Percentiles rank a stretch among this genome's conserved stretches.
phyloP scores from a whole-genome alignment of 2,113 vertebrate genomes.

The Callopanchax toddi region DNA sequence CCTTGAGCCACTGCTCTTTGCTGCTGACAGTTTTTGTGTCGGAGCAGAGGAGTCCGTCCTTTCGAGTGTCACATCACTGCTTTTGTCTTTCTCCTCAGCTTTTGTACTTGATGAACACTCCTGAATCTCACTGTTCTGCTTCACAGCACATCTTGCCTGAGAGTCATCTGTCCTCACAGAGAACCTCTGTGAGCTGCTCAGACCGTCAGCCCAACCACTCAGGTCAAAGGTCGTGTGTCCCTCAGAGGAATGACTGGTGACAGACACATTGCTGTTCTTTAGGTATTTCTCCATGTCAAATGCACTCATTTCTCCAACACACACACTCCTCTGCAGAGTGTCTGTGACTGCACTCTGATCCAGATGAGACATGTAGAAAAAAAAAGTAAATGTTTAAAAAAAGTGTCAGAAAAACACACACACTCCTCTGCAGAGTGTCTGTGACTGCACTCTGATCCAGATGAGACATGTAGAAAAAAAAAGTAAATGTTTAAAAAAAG shows the following conservation, averaged over 20 bases:
- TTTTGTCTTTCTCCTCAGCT: neutral
- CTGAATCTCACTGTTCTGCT: constrained; percentile 15
- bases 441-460: constrained; percentile 45
- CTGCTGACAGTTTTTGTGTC: neutral
- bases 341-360: constrained; percentile 51
- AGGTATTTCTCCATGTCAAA: constrained; percentile 93
- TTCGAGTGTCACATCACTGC: neutral
- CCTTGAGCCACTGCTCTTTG: constrained; percentile 24
- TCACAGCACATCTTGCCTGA: constrained; percentile 18
- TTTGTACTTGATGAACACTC: neutral
- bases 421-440: constrained; percentile 71
- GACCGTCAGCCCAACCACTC: constrained; percentile 54
- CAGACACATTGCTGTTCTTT: constrained; percentile 78
- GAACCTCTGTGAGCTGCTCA: constrained; percentile 41
- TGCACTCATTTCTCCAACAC: constrained; percentile 61
- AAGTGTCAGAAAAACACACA: too few relatives aligned
- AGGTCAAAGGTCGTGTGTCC: constrained; percentile 73
- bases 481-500: too few relatives aligned
- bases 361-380: constrained; percentile 4
- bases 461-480: constrained; percentile 1
- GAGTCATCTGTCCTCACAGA: too few relatives aligned
- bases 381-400: neutral
- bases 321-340: constrained; percentile 69
- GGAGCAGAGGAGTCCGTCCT: neutral
- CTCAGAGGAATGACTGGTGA: constrained; percentile 72